Evolutionary conservation across 1,140 invertebrate genomes (phyloP).

Genomic region (Mya arenaria): DNA sequence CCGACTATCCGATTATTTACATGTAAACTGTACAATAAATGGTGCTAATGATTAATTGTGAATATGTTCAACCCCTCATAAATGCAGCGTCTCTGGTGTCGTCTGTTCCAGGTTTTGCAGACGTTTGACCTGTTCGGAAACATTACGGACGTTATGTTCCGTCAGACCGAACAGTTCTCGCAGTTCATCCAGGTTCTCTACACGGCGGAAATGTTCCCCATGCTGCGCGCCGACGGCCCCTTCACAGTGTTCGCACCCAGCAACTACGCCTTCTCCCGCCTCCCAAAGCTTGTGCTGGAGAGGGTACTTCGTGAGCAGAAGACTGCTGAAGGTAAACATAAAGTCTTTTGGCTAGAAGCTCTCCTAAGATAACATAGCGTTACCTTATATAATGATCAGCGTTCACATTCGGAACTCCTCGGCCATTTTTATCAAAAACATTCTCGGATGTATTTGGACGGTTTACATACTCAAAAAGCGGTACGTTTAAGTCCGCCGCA

Average conservation of each 20-base stretch:
- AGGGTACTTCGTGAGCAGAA: conserved; percentile 33
- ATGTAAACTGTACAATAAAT: too few relatives aligned
- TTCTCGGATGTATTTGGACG: too few relatives aligned
- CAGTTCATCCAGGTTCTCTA: conserved; percentile 50
- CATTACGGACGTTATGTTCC: conserved; percentile 51
- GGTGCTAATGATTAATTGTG: too few relatives aligned
- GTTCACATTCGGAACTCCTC: too few relatives aligned
- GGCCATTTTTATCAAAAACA: too few relatives aligned
- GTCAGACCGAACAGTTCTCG: conserved; percentile 47
- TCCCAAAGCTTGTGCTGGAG: conserved; percentile 10
- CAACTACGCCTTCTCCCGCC: conserved; percentile 50
- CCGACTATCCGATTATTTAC: too few relatives aligned
- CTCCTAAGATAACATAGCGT: too few relatives aligned
- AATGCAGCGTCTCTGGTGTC: too few relatives aligned
- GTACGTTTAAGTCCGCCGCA: too few relatives aligned
- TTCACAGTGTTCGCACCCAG: conserved; percentile 52
- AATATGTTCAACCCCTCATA: too few relatives aligned
- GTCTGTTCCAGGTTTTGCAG: conserved; percentile 47
- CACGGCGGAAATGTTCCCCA: conserved; percentile 25
- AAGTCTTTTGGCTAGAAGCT: neutral
- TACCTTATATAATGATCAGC: neutral
- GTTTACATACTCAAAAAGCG: too few relatives aligned
- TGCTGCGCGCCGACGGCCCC: conserved; percentile 33
- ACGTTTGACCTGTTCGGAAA: conserved; percentile 48
- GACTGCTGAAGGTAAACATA: conserved; percentile 33